Base-by-base conservation (phyloP, 2,888 invertebrate genomes). In the Sipunculus nudus region DNA sequence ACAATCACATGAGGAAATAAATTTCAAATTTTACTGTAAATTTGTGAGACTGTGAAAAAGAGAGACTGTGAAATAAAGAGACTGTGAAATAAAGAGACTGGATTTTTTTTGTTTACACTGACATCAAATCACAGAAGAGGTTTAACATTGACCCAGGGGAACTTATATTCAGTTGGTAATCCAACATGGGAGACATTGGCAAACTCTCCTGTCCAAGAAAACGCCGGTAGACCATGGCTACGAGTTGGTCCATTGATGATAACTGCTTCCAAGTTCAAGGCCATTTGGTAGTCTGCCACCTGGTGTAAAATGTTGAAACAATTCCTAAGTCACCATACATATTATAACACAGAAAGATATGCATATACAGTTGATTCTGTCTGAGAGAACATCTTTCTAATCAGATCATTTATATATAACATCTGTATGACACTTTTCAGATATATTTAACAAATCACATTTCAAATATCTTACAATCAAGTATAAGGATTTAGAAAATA, bases 161-260 rank as follows among this genome's bases (percentile, higher is more conserved):
- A 81, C 54, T 78, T 67, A 61, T 79, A 80, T 4, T 54, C 65
- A 8, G 64, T 23, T 19, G 80, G 80, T 2, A 81, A 71, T 5
- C 80, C 80, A 16, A 75, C 50, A 61, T 80, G 81, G 10, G 77
- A 73, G 25, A 63, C 63, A n/a, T 61, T 53, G n/a, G 68, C 64
- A 60, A 74, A 79, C 2, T 43, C 23, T 5, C 64, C 61, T 10
- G 68, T 69, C 80, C 81, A 81, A 2, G 64, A 53, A 59, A 81
- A 81, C 10, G 78, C 73, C 5, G 69, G 59, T 47, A 80, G 71
- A 25, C 61, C 62, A 35, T 67, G 68, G 21, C 78, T 76, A 16
- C 66, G 62, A 5, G 81, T 79, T 19, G 81, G 81, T 19, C 80
- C 81, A 65, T 72, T 81, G 29, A 81, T 76, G 29, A 77, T 74